Evolutionary conservation across 2,797 vertebrate species (phyloP).

Genomic region (Nyctibius grandis): DNA sequence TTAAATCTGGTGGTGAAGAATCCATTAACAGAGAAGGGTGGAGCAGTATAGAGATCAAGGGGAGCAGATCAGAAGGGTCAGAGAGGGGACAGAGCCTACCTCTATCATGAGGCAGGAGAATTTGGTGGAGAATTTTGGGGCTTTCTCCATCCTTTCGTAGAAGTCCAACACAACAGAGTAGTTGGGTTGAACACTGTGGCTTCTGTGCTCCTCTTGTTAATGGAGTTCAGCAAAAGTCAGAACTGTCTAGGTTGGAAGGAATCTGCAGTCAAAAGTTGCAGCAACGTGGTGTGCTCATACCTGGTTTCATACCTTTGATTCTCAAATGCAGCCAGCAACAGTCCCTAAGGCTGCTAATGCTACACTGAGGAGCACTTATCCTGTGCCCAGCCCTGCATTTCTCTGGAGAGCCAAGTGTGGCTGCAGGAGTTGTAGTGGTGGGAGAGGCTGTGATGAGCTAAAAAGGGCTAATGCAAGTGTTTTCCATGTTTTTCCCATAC

Average conservation of each 20-base stretch:
- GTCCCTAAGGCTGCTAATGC: not conserved
- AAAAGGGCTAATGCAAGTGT: not conserved
- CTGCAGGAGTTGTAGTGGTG: not conserved
- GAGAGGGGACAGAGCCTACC: not conserved
- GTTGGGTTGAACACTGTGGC: not conserved
- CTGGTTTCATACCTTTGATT: not conserved
- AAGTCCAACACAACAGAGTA: not conserved
- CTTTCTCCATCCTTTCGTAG: not conserved
- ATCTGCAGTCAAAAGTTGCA: not conserved
- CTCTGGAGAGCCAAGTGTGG: not conserved
- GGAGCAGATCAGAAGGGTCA: not conserved
- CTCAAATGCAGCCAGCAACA: not conserved
- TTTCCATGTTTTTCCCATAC: not conserved
- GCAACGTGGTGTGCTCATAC: not conserved
- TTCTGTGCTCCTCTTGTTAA: not conserved
- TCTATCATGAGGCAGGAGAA: not conserved
- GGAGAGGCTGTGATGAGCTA: not conserved
- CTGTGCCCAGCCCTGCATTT: not conserved
- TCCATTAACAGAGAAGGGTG: not conserved
- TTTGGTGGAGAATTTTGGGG: not conserved
- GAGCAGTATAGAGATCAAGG: not conserved
- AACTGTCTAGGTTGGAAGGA: not conserved
- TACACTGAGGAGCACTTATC: not conserved
- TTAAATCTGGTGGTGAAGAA: not conserved
- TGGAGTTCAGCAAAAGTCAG: not conserved